A percentile compares a stretch with the other conserved stretches of the same genome.
phyloP scores from a whole-genome alignment of 2,888 invertebrate species.

The Trissolcus brochymenae region DNA sequence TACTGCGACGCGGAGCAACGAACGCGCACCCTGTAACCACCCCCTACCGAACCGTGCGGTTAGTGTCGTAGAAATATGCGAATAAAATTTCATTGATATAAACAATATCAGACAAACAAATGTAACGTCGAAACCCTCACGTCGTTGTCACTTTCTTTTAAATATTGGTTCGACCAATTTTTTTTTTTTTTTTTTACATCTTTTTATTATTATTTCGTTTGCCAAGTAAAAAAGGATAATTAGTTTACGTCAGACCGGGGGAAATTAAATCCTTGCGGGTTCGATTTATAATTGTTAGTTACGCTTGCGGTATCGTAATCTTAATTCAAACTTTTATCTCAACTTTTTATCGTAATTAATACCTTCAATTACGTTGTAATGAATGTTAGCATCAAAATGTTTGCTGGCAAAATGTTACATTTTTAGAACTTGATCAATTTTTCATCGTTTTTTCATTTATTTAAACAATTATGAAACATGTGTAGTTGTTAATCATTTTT shows the following conservation, averaged over 20 bases:
- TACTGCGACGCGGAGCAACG: constrained; percentile 57
- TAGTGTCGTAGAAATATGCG: constrained; percentile 54
- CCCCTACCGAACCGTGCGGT: constrained; percentile 52
- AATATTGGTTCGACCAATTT: neutral
- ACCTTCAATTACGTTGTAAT: neutral
- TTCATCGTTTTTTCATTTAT: neutral
- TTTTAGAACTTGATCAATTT: neutral
- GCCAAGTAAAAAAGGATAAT: too few relatives aligned
- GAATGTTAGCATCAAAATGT: neutral
- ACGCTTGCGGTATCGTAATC: constrained; percentile 1
- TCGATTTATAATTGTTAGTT: constrained; percentile 13
- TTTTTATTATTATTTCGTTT: neutral
- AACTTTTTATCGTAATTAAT: constrained; percentile 1
- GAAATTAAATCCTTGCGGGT: constrained; percentile 1
- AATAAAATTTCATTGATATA: constrained; percentile 42
- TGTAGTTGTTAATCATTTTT: too few relatives aligned
- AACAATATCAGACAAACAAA: constrained; percentile 28
- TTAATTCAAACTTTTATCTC: constrained; percentile 9
- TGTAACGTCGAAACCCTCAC: neutral
- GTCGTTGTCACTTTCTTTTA: neutral
- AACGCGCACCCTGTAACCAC: constrained; percentile 58
- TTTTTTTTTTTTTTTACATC: neutral
- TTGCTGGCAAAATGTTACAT: neutral
- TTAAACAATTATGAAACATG: neutral
- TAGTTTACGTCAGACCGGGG: too few relatives aligned